Conservation (phyloP, 2,113 vertebrate genomes). For the Halcyon senegalensis region DNA sequence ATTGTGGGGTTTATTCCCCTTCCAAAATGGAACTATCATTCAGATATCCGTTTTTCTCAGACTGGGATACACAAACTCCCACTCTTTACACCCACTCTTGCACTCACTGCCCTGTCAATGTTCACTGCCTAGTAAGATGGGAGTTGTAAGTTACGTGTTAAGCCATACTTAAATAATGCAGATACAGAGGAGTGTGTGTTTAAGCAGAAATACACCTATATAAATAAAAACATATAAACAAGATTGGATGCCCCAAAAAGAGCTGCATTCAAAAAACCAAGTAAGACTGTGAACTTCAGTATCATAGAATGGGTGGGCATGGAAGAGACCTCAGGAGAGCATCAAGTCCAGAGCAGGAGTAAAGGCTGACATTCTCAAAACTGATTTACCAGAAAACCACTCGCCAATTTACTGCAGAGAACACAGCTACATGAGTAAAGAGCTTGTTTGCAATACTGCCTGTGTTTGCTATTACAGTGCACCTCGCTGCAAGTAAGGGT, state of each 20-base stretch:
- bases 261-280: not conserved
- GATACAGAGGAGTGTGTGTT: not conserved
- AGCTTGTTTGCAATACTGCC: not conserved
- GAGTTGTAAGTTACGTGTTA: rapidly evolving
- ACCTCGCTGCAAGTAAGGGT: not conserved
- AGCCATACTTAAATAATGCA: not conserved
- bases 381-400: not conserved
- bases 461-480: not conserved
- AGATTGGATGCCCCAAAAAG: not conserved
- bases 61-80: not conserved
- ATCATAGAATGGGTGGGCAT: too few relatives aligned
- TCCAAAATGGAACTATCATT: not conserved
- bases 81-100: not conserved
- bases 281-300: not conserved
- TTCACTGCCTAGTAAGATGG: not conserved
- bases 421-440: not conserved
- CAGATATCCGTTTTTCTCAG: not conserved
- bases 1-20: not conserved
- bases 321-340: too few relatives aligned
- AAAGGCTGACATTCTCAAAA: not conserved
- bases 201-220: not conserved
- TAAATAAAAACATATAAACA: not conserved
- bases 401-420: not conserved
- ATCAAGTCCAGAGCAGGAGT: not conserved
- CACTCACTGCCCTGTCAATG: not conserved